Percentiles rank a stretch among this genome's conserved stretches.
phyloP scores from a whole-genome alignment of 1,140 invertebrate genomes.

The Eumaeus atala region DNA sequence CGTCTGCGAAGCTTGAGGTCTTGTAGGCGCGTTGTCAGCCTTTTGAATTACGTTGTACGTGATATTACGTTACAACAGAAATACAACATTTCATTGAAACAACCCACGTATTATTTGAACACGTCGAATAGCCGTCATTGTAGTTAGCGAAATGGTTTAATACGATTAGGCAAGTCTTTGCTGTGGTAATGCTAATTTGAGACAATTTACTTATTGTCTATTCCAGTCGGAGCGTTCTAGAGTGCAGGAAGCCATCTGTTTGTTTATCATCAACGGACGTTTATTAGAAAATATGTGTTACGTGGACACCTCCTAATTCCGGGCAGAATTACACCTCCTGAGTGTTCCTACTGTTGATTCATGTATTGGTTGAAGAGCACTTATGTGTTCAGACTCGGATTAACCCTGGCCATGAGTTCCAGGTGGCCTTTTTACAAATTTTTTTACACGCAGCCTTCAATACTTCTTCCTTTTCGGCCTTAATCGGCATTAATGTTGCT shows the following conservation, averaged over 20 bases:
- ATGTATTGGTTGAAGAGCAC: not conserved
- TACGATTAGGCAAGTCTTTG: conserved; percentile 55
- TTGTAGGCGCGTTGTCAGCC: no score
- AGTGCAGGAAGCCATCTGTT: conserved; percentile 31
- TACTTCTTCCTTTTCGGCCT: no score
- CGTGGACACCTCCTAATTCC: not conserved
- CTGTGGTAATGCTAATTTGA: conserved; percentile 56
- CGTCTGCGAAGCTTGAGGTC: no score
- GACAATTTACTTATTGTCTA: conserved; percentile 62
- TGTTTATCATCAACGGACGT: conserved; percentile 27
- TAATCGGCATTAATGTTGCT: no score
- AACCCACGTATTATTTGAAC: no score
- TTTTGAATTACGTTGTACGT: no score
- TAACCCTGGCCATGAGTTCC: no score
- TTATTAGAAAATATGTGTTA: conserved; percentile 12
- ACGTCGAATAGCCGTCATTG: no score
- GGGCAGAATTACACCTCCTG: not conserved
- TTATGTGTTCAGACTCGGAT: no score
- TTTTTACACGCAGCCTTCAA: no score
- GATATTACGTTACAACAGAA: no score
- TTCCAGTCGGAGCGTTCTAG: conserved; percentile 30
- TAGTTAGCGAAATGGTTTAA: conserved; percentile 33
- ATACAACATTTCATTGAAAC: not conserved
- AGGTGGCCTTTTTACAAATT: not conserved
- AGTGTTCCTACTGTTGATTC: not conserved